These are phyloP conservation scores for Lophura nycthemera DNA, from an alignment of 2,113 vertebrate genomes.

Conservation along the genomic window DNA sequence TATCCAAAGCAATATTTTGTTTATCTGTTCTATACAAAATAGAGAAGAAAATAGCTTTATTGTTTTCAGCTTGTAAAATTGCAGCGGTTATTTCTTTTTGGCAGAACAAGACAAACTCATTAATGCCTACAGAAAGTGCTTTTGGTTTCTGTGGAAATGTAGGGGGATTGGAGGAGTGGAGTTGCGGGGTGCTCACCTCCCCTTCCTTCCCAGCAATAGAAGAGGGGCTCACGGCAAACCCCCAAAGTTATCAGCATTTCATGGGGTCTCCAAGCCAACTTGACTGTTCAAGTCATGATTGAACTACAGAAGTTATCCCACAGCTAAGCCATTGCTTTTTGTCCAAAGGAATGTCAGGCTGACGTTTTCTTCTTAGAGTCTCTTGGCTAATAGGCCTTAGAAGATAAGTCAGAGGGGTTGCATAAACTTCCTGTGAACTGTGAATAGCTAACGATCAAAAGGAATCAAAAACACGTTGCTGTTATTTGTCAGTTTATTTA, in stretches of 20 bases:
- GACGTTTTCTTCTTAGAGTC: slow-evolving; percentile 5
- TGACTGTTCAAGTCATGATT: background rate
- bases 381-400: slow-evolving; percentile 33
- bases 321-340: background rate
- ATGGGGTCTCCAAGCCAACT: background rate
- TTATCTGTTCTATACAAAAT: slow-evolving; percentile 1
- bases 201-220: background rate
- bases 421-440: slow-evolving; percentile 61
- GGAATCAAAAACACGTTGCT: slow-evolving; percentile 19
- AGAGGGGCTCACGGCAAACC: background rate
- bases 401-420: slow-evolving; percentile 39
- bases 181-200: too few species aligned
- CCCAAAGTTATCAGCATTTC: background rate
- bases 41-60: slow-evolving; percentile 2
- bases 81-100: too few species aligned
- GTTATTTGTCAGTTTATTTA: slow-evolving; percentile 30
- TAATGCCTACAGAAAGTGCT: background rate
- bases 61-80: slow-evolving; percentile 4
- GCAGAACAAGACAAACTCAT: background rate
- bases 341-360: background rate
- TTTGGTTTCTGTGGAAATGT: background rate
- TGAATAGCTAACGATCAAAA: slow-evolving; percentile 37
- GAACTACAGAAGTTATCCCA: background rate
- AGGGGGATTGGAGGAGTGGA: background rate
- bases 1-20: slow-evolving; percentile 1